phyloP scores from a whole-genome alignment of 2,113 vertebrate genomes.

The Tetrao urogallus region DNA sequence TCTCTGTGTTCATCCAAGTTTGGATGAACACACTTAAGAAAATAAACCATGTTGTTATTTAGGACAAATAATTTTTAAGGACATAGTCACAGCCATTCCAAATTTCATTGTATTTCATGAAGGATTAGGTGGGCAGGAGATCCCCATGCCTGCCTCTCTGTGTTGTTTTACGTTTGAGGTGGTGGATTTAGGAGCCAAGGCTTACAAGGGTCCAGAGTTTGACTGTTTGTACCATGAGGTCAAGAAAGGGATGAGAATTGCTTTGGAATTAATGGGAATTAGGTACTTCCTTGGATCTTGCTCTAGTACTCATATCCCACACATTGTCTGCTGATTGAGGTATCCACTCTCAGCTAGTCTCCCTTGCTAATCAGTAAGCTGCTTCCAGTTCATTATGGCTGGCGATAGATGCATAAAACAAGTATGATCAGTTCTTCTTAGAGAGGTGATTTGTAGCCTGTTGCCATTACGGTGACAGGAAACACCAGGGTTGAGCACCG shows the following conservation, averaged over 20 bases:
- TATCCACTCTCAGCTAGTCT: neutral
- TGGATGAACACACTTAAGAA: neutral
- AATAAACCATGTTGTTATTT: neutral
- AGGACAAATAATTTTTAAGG: neutral
- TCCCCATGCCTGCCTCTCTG: rapidly evolving
- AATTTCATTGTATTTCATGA: neutral
- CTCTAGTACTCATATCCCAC: rapidly evolving
- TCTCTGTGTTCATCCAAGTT: rapidly evolving
- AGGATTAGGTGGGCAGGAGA: neutral
- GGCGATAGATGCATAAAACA: neutral
- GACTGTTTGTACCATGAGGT: neutral
- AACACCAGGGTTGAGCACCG: neutral
- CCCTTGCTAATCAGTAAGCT: neutral
- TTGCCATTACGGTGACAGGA: neutral
- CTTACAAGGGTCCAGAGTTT: neutral
- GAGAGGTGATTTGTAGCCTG: neutral
- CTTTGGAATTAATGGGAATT: neutral
- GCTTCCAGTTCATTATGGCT: neutral
- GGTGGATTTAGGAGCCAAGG: neutral
- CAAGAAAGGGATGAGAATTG: neutral
- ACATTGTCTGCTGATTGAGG: neutral
- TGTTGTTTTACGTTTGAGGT: neutral
- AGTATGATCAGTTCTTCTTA: neutral
- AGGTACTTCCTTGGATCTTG: neutral
- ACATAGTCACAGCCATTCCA: neutral